Conservation (phyloP, 2,113 vertebrate species). For the Symphodus melops region DNA sequence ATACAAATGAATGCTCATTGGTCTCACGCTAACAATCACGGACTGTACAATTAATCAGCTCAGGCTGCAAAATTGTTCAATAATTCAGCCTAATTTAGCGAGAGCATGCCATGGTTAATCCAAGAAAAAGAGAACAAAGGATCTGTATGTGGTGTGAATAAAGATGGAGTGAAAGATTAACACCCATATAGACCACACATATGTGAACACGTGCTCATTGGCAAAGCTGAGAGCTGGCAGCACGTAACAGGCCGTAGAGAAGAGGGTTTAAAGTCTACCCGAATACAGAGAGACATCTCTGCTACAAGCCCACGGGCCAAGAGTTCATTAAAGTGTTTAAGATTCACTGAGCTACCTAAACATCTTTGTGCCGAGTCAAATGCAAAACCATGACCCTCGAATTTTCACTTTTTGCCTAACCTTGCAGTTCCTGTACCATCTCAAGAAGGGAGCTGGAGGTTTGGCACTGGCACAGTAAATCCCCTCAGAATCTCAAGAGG, state of each 20-base stretch:
- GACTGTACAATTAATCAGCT: slow-evolving; percentile 52
- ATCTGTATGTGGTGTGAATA: slow-evolving; percentile 11
- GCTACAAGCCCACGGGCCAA: neutral
- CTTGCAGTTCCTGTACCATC: neutral
- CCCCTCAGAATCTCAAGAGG: slow-evolving; percentile 19
- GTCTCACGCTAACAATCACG: slow-evolving; percentile 37
- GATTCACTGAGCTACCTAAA: slow-evolving; percentile 26
- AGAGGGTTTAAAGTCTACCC: neutral
- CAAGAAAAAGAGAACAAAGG: slow-evolving; percentile 43
- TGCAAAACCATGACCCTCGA: slow-evolving; percentile 1
- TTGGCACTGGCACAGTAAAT: slow-evolving; percentile 4
- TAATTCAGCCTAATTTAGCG: slow-evolving; percentile 23
- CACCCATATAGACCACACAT: neutral
- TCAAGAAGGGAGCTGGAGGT: neutral
- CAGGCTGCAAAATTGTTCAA: slow-evolving; percentile 39
- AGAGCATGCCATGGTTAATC: slow-evolving; percentile 23
- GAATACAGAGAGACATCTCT: slow-evolving; percentile 10
- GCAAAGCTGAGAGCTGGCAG: slow-evolving; percentile 2
- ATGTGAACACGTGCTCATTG: neutral
- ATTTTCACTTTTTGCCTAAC: neutral
- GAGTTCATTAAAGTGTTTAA: slow-evolving; percentile 2
- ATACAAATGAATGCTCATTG: neutral
- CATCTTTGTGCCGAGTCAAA: slow-evolving; percentile 12
- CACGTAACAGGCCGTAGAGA: neutral
- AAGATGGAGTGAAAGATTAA: slow-evolving; percentile 19